Evolutionary conservation across 2,797 vertebrate genomes (phyloP).

Genomic region (Mus minutoides): DNA sequence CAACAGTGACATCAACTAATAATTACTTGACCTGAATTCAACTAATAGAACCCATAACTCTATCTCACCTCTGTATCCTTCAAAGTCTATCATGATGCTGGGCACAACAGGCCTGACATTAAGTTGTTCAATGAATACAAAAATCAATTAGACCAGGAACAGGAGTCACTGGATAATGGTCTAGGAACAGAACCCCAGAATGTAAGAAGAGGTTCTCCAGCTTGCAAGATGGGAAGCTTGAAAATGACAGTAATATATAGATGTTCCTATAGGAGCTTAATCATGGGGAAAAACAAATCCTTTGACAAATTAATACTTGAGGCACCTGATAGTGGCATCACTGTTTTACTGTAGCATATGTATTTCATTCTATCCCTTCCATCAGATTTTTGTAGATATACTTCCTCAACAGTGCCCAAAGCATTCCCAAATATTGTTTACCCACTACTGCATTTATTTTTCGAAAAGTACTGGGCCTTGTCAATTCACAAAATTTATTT

Average conservation of each 20-base stretch:
- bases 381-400: neutral
- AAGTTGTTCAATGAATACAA: neutral
- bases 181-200: neutral
- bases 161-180: neutral
- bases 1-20: constrained; percentile 29
- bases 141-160: neutral
- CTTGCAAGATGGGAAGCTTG: constrained; percentile 26
- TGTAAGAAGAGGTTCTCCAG: neutral
- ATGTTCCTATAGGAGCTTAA: constrained; percentile 40
- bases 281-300: neutral
- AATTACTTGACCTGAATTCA: neutral
- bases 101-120: constrained; percentile 6
- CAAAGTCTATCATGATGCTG: neutral
- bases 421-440: neutral
- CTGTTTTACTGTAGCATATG: neutral
- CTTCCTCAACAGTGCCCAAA: neutral
- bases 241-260: neutral
- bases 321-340: neutral
- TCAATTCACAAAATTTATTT: constrained; percentile 30
- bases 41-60: neutral
- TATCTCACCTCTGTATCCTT: neutral
- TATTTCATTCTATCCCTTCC: neutral
- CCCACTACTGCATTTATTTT: neutral
- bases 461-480: neutral
- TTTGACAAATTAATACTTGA: constrained; percentile 30